Percentiles rank a stretch among this genome's conserved stretches.
Conservation (phyloP, 1,140 invertebrate species). For the Littorina saxatilis region DNA sequence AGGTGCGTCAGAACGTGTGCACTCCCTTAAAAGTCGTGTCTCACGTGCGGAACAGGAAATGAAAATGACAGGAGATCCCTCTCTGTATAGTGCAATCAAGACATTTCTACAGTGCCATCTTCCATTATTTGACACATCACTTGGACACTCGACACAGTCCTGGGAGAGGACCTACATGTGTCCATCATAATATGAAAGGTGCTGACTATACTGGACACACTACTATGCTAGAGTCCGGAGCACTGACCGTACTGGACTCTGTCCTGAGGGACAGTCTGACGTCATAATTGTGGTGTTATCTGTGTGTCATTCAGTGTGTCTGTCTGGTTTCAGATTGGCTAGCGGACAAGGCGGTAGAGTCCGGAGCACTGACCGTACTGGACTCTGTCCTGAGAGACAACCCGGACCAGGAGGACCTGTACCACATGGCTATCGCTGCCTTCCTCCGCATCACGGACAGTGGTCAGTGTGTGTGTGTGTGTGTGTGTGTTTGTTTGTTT, state of each 20-base stretch:
- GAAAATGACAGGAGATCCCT: no score
- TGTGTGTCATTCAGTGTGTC: background rate
- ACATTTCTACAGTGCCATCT: no score
- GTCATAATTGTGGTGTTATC: no score
- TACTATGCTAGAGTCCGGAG: conserved; percentile 82
- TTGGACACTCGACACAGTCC: no score
- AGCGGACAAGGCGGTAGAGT: conserved; percentile 79
- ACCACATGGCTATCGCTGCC: conserved; percentile 83
- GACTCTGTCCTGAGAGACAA: conserved; percentile 78
- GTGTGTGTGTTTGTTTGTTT: no score
- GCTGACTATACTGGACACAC: no score
- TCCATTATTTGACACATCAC: no score
- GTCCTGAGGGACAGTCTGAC: conserved; percentile 77
- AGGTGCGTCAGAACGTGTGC: background rate
- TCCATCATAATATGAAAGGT: no score
- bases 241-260: conserved; percentile 80
- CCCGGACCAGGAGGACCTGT: conserved; percentile 79
- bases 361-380: conserved; percentile 81
- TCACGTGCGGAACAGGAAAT: no score
- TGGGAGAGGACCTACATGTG: no score
- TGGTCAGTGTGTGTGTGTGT: conserved; percentile 67
- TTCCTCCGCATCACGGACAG: conserved; percentile 86
- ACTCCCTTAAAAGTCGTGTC: background rate
- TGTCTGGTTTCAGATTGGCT: conserved; percentile 61
- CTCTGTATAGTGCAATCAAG: no score